Conservation (phyloP, 2,797 vertebrate species). For the Loris lydekkerianus region DNA sequence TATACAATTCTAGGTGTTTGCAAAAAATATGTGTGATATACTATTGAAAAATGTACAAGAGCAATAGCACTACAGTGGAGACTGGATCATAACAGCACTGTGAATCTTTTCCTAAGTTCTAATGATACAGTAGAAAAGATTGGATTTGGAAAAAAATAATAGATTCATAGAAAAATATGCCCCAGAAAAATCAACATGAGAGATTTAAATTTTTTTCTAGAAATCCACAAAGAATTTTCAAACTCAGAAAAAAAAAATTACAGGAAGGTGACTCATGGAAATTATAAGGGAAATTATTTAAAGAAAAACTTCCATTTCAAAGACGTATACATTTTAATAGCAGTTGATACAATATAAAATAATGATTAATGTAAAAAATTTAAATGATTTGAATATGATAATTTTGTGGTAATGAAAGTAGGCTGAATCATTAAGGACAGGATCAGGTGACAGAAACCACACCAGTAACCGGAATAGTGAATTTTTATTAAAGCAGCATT, state of each 20-base stretch:
- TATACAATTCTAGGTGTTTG: not conserved
- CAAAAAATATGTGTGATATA: not conserved
- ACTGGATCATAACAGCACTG: not conserved
- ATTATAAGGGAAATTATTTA: not conserved
- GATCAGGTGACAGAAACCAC: not conserved
- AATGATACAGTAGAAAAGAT: not conserved
- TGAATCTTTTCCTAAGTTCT: not conserved
- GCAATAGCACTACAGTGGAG: not conserved
- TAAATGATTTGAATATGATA: not conserved
- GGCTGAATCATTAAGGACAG: not conserved
- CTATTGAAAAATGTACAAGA: not conserved
- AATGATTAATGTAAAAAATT: not conserved
- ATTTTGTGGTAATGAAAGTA: not conserved
- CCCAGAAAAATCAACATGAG: not conserved
- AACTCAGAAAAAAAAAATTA: not conserved
- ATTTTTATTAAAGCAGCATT: not conserved
- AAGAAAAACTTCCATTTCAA: not conserved
- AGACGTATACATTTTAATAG: not conserved
- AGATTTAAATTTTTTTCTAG: not conserved
- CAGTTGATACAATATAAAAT: not conserved
- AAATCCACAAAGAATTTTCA: not conserved
- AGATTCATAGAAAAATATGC: not conserved
- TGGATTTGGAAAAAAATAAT: not conserved
- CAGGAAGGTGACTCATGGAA: rapidly evolving
- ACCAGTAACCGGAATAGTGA: not conserved